Evolutionary conservation across 1,140 invertebrate genomes (phyloP).

Genomic region (Eupristina koningsbergeri): DNA sequence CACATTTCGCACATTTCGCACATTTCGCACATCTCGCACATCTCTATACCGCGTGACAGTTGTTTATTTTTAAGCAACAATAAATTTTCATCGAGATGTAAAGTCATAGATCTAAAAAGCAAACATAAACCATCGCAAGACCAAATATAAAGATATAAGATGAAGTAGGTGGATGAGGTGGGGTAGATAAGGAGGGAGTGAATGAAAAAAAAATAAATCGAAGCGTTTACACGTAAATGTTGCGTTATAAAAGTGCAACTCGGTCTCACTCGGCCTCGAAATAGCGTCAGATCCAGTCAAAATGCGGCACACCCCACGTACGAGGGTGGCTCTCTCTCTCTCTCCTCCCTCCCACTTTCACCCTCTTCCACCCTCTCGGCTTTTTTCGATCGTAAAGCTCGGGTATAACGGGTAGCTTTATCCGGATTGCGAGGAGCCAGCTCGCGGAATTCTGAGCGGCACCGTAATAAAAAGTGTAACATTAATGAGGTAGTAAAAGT

Average conservation of each 20-base stretch:
- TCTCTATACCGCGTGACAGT: too few relatives aligned
- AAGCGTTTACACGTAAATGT: conserved; percentile 56
- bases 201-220: conserved; percentile 38
- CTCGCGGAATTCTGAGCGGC: conserved; percentile 54
- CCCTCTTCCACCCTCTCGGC: background rate
- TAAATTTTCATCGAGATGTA: too few relatives aligned
- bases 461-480: conserved; percentile 68
- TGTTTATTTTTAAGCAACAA: too few relatives aligned
- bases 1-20: too few relatives aligned
- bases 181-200: background rate
- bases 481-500: conserved; percentile 70
- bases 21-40: too few relatives aligned
- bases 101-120: background rate
- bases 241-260: conserved; percentile 57
- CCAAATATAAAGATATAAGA: background rate
- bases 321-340: background rate
- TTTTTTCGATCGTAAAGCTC: conserved; percentile 61
- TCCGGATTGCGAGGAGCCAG: conserved; percentile 58
- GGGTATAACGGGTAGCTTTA: conserved; percentile 57
- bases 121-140: background rate
- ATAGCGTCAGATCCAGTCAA: conserved; percentile 53
- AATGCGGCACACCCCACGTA: conserved; percentile 39
- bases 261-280: conserved; percentile 44
- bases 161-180: background rate
- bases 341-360: background rate